A percentile compares a stretch with the other conserved stretches of the same genome.
phyloP scores from a whole-genome alignment of 2,797 vertebrate species.

The Girardinus metallicus region DNA sequence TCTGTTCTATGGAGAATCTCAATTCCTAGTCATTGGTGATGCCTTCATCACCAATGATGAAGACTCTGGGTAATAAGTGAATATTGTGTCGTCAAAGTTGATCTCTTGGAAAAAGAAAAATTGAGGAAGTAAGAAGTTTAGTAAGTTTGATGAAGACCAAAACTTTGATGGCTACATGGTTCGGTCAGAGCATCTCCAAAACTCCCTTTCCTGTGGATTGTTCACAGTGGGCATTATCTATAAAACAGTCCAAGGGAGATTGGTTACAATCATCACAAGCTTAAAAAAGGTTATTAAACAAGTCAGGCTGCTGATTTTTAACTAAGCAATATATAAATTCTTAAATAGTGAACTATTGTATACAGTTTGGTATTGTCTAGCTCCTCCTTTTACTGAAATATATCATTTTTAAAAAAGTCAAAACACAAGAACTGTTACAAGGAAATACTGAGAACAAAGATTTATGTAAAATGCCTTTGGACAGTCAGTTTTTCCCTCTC shows the following conservation, averaged over 20 bases:
- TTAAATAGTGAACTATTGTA: not conserved
- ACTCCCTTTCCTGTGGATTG: not conserved
- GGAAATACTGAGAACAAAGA: slow-evolving; percentile 52
- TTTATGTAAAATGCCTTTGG: not conserved
- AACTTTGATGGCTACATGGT: not conserved
- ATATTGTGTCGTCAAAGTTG: not conserved
- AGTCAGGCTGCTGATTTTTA: too few relatives aligned
- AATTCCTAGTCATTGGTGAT: too few relatives aligned
- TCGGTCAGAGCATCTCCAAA: not conserved
- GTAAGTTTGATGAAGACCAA: not conserved
- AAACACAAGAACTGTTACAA: slow-evolving; percentile 5
- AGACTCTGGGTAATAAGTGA: not conserved
- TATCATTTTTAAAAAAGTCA: not conserved
- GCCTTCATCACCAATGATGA: too few relatives aligned
- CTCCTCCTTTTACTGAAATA: not conserved
- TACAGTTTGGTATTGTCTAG: not conserved
- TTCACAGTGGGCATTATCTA: not conserved
- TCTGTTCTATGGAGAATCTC: too few relatives aligned
- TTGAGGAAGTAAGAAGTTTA: not conserved
- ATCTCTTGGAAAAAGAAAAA: not conserved
- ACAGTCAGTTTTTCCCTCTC: slow-evolving; percentile 17
- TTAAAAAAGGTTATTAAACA: not conserved
- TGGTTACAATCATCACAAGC: not conserved
- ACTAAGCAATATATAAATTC: not conserved
- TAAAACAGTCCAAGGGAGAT: not conserved